A percentile compares a stretch with the other conserved stretches of the same genome.
Conservation (phyloP, 30 jellyfish, hydroid and myxozoan species). For the Thelohanellus kitauei region DNA sequence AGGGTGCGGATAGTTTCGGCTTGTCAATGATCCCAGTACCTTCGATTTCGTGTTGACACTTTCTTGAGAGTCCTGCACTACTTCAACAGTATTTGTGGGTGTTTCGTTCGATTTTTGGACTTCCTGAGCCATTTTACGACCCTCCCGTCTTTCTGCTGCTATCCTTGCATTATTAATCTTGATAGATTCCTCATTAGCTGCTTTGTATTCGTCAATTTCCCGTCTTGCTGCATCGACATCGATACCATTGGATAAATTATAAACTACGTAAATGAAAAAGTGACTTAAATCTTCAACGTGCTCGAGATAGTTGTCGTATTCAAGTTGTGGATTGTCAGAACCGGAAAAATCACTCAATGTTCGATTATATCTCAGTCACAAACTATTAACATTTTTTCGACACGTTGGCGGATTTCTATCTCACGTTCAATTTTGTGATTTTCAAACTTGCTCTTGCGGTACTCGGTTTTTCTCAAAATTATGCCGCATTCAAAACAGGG, state of each 20-base stretch:
- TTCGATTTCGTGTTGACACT: no score
- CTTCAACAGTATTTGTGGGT: no score
- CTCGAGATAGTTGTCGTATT: conserved; percentile 47
- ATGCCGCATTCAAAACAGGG: conserved; percentile 80
- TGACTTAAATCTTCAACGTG: conserved; percentile 30
- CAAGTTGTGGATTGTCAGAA: conserved; percentile 12
- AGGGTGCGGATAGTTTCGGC: no score
- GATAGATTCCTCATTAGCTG: conserved; percentile 26
- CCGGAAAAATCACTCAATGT: conserved; percentile 32
- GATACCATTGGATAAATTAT: conserved; percentile 25
- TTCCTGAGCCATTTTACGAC: no score
- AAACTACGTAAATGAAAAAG: conserved; percentile 3
- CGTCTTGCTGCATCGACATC: conserved; percentile 40
- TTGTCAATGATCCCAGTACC: no score
- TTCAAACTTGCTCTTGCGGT: conserved; percentile 48
- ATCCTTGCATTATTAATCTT: conserved; percentile 31
- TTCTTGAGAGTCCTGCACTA: no score
- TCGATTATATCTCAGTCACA: conserved; percentile 14
- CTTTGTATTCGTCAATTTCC: conserved; percentile 31
- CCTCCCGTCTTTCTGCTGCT: no score
- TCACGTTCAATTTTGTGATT: conserved; percentile 52
- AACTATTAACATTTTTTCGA: conserved; percentile 13
- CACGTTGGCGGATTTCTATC: conserved; percentile 38
- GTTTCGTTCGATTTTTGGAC: no score
- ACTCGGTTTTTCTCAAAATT: conserved; percentile 53